Evolutionary conservation across 2,113 vertebrate genomes (phyloP), one percentile per base, ranked within the genome.

Genomic region (Athene noctua): DNA sequence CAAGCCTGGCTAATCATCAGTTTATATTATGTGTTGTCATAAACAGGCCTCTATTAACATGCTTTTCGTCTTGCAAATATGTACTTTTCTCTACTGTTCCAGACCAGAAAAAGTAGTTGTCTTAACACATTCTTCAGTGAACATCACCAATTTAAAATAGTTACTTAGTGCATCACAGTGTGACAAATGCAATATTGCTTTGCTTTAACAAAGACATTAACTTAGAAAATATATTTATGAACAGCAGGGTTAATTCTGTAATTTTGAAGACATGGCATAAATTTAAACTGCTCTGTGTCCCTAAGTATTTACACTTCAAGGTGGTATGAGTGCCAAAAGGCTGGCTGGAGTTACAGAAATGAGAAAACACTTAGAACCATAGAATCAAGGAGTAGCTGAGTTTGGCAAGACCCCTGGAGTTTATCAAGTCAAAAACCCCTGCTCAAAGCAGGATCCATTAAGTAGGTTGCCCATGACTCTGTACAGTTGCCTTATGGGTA

Each of bases 31-130:
- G 32, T 67, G 27, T 54, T 93, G 51, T 90, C 52, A 74, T 66
- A 92, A 93, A 85, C 36, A 90, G 38, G 36, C 47, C 11, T 87
- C 68, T 87, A 42, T 82, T 94, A 86, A 46, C 59, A 71, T 67
- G 61, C 32, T 89, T 91, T 85, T 89, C 14, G 4, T 89, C 55
- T 89, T 86, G 59, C 38, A 85, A 77, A 71, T 78, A 49, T 20
- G 13, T 79, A 36, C 42, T 93, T 92, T 80, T 80, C 49, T 70
- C 42, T 91, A 27, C 38, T 61, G 27, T 91, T 92, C 46, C 46
- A 70, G 40, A 54, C 46, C 34, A 80, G 65, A 91, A 94, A 90
- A 86, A 72, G 67, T 44, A 89, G 84, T 80, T 1, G 0, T 62
- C n/a, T 80, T 91, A 65, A 59, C 80, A 86, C 49, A 83, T 92